A percentile compares a stretch with the other conserved stretches of the same genome.
Conservation (phyloP, 1,140 invertebrate genomes). For the Riptortus pedestris region DNA sequence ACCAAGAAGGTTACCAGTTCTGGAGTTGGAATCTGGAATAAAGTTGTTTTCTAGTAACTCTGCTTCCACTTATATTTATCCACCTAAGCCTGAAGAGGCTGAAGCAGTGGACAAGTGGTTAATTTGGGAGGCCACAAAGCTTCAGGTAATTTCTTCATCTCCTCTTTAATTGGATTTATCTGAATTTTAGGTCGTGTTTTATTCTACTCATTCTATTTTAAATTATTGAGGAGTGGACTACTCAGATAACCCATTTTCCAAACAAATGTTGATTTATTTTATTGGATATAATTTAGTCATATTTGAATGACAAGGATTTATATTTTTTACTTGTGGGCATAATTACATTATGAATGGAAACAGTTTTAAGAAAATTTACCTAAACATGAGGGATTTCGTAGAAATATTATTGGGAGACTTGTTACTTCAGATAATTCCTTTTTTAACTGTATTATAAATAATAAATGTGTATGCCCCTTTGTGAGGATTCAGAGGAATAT, state of each 20-base stretch:
- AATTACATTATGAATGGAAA: too few species aligned
- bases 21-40: slow-evolving; percentile 28
- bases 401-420: too few species aligned
- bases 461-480: too few species aligned
- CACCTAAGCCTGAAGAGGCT: slow-evolving; percentile 19
- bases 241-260: background rate
- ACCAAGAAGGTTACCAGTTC: slow-evolving; percentile 29
- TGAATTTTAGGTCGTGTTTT: background rate
- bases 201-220: background rate
- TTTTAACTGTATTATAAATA: too few species aligned
- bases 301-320: slow-evolving; percentile 15
- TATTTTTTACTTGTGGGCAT: too few species aligned
- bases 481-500: too few species aligned
- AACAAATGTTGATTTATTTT: background rate
- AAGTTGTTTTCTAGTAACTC: slow-evolving; percentile 32
- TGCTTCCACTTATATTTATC: slow-evolving; percentile 26
- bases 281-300: background rate
- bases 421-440: too few species aligned
- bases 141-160: slow-evolving; percentile 28
- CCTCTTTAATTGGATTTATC: background rate
- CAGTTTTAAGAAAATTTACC: too few species aligned
- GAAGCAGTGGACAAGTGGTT: slow-evolving; percentile 32
- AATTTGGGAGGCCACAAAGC: slow-evolving; percentile 38
- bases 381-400: too few species aligned
- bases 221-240: background rate